Base-by-base conservation (phyloP, 2,888 invertebrate species). In the Harpalus rufipes region DNA sequence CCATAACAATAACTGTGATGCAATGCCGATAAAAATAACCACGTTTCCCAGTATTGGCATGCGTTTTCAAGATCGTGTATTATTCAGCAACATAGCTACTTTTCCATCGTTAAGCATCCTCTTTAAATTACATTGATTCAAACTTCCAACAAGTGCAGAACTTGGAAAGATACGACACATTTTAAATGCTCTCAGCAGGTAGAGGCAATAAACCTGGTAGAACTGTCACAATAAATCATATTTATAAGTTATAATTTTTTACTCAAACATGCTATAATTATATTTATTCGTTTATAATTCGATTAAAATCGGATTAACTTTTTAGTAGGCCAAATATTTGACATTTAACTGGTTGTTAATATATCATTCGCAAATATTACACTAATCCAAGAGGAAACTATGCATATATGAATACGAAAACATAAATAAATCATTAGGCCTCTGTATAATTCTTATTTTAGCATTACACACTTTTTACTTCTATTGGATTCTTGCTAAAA, bases 1-100 rank as follows among this genome's bases (percentile, higher is more conserved):
- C 41, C 72, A 74, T 74, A 74, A 74, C 72, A 74, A 74, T 74
- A 74, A 74, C 72, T 51, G 18, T 74, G 72, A 74, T 44, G 72
- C 72, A 74, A 74, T 74, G 12, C 10, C 32, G 72, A 74, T 74
- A 74, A 74, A 74, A 74, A 74, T 74, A 74, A 74, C 44, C 41
- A 7, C 8, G 39, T 39, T 72, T 72, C 68, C 41, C 12, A 18
- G 68, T 72, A 72, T 72, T 39, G 68, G 44, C 72, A 74, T 74
- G 18, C 44, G 16, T 74, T 74, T 74, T 44, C 7, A 72, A 41
- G 7, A 4, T 4, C 8, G 25, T 44, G 72, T 44, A 51, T 74
- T 44, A 74, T 74, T 74, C 72, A 74, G 8, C 10, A 68, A 25
- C 41, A 68, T 68, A n/a, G 32, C 39, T n/a, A 32, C 12, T 68